These are phyloP conservation scores for Cantharis rufa DNA, from an alignment of 2,888 invertebrate genomes.

Conservation along the genomic window DNA sequence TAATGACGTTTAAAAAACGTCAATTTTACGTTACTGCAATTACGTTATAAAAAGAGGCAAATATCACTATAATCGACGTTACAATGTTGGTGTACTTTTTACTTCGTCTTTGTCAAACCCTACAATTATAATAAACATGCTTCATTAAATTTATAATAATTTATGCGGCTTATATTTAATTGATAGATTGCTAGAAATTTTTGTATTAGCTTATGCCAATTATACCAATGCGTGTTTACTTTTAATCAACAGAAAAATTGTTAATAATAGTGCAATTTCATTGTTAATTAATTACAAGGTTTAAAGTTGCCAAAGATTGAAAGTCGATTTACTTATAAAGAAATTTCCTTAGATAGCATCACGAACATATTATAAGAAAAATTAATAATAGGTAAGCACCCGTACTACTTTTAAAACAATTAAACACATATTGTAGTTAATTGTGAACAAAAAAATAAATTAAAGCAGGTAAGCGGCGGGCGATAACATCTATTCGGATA, in stretches of 20 bases:
- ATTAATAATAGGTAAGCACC: neutral
- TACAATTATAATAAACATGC: too few relatives aligned
- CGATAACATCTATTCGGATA: neutral
- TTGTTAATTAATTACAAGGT: neutral
- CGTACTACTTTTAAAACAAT: neutral
- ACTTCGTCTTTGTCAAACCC: too few relatives aligned
- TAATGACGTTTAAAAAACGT: too few relatives aligned
- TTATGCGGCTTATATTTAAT: neutral
- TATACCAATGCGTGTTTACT: neutral
- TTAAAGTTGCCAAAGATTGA: neutral
- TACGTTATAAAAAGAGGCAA: too few relatives aligned
- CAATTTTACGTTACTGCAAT: too few relatives aligned
- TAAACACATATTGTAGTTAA: neutral
- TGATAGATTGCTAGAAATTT: neutral
- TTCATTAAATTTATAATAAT: neutral
- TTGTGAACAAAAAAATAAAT: neutral
- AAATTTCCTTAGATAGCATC: neutral
- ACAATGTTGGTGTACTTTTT: too few relatives aligned
- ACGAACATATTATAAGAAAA: too few relatives aligned
- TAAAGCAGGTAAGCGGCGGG: neutral
- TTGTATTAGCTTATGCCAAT: neutral
- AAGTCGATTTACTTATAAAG: neutral
- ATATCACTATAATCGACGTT: too few relatives aligned
- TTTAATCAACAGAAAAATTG: neutral
- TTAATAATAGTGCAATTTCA: neutral